Evolutionary conservation across 2,888 invertebrate species (phyloP), one percentile per base, ranked within the genome.

Genomic region (Pantelozetes paolii): DNA sequence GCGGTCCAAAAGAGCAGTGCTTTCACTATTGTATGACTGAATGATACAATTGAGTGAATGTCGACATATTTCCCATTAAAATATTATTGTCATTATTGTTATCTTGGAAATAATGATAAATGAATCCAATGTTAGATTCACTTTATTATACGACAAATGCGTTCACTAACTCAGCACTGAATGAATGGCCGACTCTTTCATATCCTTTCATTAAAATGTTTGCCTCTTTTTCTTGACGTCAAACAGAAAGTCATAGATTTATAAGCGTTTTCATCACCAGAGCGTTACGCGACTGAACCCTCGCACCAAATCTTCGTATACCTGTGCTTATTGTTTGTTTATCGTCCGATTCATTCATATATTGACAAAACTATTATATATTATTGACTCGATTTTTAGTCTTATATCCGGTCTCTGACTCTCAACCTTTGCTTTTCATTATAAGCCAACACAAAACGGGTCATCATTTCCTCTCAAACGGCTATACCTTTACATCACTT

Each of bases 61-160:
- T 69, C 42, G 69, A 69, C 69, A 69, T 42, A 69, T 69, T 69
- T 45, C 26, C 69, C 69, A 69, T 69, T 69, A 69, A 69, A 23
- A 69, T 20, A 69, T 69, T 69, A 69, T 69, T 69, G 45, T 69
- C 26, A 69, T 69, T 67, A 67, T 36, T 67, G 36, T 67, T 40
- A 67, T 40, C 36, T 67, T 6, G 18, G 26, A 54, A 69, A 28
- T 45, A 69, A 69, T 69, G 69, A 69, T 69, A 45, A 45, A 69
- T 69, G n/a, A 48, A 69, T 69, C 45, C 20, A 69, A 45, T 69
- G 40, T 15, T 69, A 69, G 69, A 69, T 69, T 40, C 36, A 36
- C 62, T 64, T 11, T 36, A 64, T 59, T 59, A 59, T 59, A 48
- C 30, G n/a, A 18, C 30, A 18, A 59, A 59, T 59, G 54, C 54